These are phyloP conservation scores for Ochropleura plecta DNA, from an alignment of 2,888 invertebrate genomes.

Conservation along the genomic window DNA sequence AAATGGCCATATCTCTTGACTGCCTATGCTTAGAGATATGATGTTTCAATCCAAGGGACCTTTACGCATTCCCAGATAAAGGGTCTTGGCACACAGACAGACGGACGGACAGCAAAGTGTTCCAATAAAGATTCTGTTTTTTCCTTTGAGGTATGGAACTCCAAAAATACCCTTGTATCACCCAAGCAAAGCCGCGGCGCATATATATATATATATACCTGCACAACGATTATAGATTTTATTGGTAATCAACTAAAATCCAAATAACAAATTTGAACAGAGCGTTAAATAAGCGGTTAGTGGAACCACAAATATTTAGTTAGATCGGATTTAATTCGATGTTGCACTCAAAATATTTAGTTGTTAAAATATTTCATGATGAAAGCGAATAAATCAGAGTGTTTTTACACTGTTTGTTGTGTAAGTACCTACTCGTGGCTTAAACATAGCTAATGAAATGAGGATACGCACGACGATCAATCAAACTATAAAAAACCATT, in stretches of 20 bases:
- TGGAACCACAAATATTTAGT: constrained; percentile 12
- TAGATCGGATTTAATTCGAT: constrained; percentile 15
- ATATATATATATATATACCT: neutral
- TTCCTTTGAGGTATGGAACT: neutral
- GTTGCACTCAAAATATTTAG: constrained; percentile 1
- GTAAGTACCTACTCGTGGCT: neutral
- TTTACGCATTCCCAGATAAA: too few species aligned
- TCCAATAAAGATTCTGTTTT: too few species aligned
- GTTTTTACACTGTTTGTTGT: neutral
- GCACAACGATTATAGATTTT: neutral
- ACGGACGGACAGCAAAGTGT: too few species aligned
- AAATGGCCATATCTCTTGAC: too few species aligned
- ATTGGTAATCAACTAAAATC: neutral
- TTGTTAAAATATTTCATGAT: neutral
- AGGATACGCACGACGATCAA: neutral
- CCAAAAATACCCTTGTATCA: neutral
- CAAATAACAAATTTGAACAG: neutral
- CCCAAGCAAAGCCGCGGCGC: neutral
- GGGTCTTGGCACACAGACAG: too few species aligned
- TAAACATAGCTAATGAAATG: neutral
- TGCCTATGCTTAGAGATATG: too few species aligned
- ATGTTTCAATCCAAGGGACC: too few species aligned
- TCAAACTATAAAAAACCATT: too few species aligned
- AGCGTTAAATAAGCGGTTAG: constrained; percentile 21
- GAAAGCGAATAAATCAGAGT: neutral